Evolutionary conservation across 2,888 invertebrate genomes (phyloP), one percentile per base, ranked within the genome.

Genomic region (Pandemis cinnamomeana): DNA sequence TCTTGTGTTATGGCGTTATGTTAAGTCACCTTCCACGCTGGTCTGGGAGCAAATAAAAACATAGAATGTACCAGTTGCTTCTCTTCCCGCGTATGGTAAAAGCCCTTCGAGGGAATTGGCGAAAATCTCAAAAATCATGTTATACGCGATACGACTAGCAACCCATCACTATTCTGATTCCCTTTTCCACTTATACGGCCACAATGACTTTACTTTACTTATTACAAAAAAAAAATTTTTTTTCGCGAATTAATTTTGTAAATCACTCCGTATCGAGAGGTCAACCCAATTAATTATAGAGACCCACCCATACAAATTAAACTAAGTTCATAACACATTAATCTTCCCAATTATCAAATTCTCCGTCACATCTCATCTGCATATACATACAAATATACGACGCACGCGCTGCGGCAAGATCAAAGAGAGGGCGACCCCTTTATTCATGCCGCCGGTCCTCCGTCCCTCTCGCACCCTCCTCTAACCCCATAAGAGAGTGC

Each of bases 311-410:
- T 70, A 67, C 69, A 73, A 73, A 70, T 70, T 58, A 73, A 64
- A 64, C 69, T 69, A 82, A 78, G 79, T 71, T 77, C 78, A 77
- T 78, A 86, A 87, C 84, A 82, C 87, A 91, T 92, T 92, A 93
- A 93, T 94, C 93, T 92, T 91, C 83, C 91, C 93, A 93, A 93
- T 94, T 94, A 94, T 93, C 93, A 93, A 94, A 94, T 92, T 92
- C 93, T 89, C 90, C 82, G 86, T 84, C 83, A 80, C 84, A 82
- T 85, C 91, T 92, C 92, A 93, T 93, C 93, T 93, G 91, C 93
- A 93, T 93, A 90, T 87, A 89, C 88, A 89, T 87, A 88, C 77
- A 82, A 82, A 82, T 83, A 84, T 82, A 84, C 82, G 80, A 91
- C 93, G 92, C 91, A 91, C 91, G 92, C 92, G 90, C 90, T 88